Evolutionary conservation across 2,888 invertebrate genomes (phyloP).

Genomic region (Tachina lurida): DNA sequence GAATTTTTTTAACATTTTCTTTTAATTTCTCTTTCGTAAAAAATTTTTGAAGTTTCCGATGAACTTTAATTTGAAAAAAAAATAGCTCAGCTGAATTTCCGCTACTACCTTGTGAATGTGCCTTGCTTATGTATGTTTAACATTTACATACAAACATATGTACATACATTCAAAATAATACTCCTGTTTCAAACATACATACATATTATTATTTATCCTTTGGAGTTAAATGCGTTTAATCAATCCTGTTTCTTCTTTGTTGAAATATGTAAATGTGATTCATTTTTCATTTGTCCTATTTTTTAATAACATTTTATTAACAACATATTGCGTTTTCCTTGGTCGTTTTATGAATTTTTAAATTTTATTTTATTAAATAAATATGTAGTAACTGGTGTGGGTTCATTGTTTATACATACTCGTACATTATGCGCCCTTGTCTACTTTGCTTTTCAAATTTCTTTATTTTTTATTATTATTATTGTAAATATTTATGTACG

Average conservation of each 20-base stretch:
- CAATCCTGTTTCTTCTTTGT: constrained; percentile 22
- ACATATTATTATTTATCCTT: background rate
- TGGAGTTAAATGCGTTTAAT: constrained; percentile 12
- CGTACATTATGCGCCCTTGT: background rate
- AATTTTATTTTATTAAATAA: background rate
- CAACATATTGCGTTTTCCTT: background rate
- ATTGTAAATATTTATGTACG: background rate
- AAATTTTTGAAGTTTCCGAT: too few species aligned
- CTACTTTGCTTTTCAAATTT: background rate
- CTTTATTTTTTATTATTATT: background rate
- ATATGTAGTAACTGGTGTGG: constrained; percentile 9
- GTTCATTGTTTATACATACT: background rate
- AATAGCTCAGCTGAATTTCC: too few species aligned
- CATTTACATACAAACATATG: background rate
- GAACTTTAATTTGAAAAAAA: too few species aligned
- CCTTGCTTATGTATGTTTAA: too few species aligned
- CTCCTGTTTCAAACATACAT: background rate
- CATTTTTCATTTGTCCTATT: constrained; percentile 21
- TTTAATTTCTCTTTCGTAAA: too few species aligned
- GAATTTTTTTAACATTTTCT: too few species aligned
- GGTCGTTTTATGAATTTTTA: background rate
- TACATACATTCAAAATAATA: background rate
- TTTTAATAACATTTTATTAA: background rate
- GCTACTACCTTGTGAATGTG: too few species aligned
- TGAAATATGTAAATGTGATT: constrained; percentile 1